Percentiles rank a stretch among this genome's conserved stretches.
These are phyloP conservation scores for Drosophila quadrilineata DNA, from an alignment of 1,140 invertebrate species.

Conservation along the genomic window DNA sequence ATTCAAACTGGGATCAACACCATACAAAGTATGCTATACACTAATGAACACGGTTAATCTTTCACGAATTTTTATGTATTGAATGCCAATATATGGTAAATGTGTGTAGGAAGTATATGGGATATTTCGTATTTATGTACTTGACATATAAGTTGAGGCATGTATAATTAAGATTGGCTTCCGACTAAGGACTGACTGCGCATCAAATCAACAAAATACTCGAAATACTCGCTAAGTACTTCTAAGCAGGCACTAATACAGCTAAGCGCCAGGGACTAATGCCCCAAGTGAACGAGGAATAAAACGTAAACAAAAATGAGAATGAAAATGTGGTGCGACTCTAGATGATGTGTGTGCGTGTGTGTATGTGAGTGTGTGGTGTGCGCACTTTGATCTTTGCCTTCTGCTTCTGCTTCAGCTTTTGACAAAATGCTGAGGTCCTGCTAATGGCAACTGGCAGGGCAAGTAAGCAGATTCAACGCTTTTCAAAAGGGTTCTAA, in stretches of 20 bases:
- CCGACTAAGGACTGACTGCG: not conserved
- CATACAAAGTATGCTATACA: too few species aligned
- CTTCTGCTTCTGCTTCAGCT: constrained; percentile 39
- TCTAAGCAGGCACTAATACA: not conserved
- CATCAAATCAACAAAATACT: not conserved
- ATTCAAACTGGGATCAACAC: too few species aligned
- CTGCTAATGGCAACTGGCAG: constrained; percentile 19
- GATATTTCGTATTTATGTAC: too few species aligned
- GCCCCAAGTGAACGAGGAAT: constrained; percentile 5
- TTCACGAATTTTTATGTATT: too few species aligned
- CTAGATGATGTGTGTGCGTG: constrained; percentile 8
- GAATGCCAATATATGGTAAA: too few species aligned
- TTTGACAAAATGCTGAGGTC: constrained; percentile 32
- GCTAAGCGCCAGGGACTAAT: constrained; percentile 1
- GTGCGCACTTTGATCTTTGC: constrained; percentile 64
- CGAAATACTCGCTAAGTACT: not conserved
- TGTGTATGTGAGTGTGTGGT: constrained; percentile 26
- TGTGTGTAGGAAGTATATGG: too few species aligned
- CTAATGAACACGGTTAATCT: too few species aligned
- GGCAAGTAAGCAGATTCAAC: too few species aligned
- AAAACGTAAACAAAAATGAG: not conserved
- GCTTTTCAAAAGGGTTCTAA: constrained; percentile 66
- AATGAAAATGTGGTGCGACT: not conserved
- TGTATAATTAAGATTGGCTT: not conserved
- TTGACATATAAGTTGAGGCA: not conserved